Evolutionary conservation across 2,113 vertebrate genomes (phyloP).

Genomic region (Tetrax tetrax): DNA sequence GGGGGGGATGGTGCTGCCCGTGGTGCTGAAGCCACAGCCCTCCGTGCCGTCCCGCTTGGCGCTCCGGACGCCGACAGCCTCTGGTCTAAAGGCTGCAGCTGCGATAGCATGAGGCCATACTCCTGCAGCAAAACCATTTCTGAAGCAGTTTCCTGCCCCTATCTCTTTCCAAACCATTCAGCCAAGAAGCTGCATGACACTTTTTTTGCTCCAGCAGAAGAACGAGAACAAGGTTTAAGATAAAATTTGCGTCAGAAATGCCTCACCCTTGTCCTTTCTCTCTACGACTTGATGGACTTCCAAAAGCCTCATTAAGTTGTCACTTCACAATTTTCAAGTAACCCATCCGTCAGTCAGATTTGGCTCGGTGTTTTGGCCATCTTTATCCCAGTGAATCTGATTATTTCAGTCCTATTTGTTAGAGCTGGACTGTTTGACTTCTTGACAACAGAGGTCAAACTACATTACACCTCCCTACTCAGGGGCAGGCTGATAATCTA

Average conservation of each 20-base stretch:
- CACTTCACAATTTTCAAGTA: not conserved
- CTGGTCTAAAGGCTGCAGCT: not conserved
- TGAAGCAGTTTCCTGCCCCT: not conserved
- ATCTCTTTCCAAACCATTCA: not conserved
- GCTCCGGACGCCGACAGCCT: accelerated
- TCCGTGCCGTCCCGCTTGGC: accelerated
- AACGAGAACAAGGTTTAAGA: not conserved
- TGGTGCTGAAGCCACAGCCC: not conserved
- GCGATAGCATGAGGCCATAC: accelerated
- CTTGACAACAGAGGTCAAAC: not conserved
- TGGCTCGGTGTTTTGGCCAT: not conserved
- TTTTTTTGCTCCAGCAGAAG: not conserved
- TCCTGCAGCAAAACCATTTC: not conserved
- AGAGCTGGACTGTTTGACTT: not conserved
- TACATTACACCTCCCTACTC: not conserved
- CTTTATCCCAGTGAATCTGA: not conserved
- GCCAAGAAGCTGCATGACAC: not conserved
- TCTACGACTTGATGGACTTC: not conserved
- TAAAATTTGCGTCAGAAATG: not conserved
- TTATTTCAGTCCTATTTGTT: not conserved
- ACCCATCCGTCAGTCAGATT: not conserved
- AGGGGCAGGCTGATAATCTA: not conserved
- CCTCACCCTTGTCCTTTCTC: not conserved
- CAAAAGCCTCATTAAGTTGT: not conserved
- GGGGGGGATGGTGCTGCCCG: not conserved